A percentile compares a stretch with the other conserved stretches of the same genome.
Conservation (phyloP, 2,797 vertebrate genomes). For the Oryzias dopingdopingensis region DNA sequence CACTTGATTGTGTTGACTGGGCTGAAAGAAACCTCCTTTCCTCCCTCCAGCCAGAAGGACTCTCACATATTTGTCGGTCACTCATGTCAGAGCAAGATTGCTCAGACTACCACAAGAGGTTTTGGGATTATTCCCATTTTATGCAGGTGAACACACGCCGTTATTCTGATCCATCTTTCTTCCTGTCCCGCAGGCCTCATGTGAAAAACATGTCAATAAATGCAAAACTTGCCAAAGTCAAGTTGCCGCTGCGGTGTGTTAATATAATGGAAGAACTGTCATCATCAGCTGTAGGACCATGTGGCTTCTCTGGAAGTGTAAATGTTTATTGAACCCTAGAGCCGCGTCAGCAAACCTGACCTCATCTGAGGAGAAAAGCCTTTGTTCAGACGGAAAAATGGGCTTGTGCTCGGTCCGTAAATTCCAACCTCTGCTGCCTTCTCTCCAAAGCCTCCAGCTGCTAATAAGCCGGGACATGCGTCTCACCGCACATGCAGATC, state of each 20-base stretch:
- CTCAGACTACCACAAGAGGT: slow-evolving; percentile 26
- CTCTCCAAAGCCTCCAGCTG: slow-evolving; percentile 36
- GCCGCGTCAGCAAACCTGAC: slow-evolving; percentile 62
- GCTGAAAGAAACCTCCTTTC: slow-evolving; percentile 14
- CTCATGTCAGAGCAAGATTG: slow-evolving; percentile 33
- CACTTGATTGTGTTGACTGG: slow-evolving; percentile 18
- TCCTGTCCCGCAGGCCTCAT: background rate
- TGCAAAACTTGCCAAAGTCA: slow-evolving; percentile 6
- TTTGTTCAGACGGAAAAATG: slow-evolving; percentile 47
- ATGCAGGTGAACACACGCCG: slow-evolving; percentile 39
- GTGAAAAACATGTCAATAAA: slow-evolving; percentile 22
- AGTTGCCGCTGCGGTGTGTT: slow-evolving; percentile 14
- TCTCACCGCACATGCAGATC: background rate
- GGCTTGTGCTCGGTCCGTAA: slow-evolving; percentile 40
- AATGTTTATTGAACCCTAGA: slow-evolving; percentile 65
- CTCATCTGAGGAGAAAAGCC: slow-evolving; percentile 48
- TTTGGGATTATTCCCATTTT: slow-evolving; percentile 26
- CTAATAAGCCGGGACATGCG: slow-evolving; percentile 17
- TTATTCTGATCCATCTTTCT: background rate
- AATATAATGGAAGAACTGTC: slow-evolving; percentile 52
- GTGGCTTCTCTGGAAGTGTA: slow-evolving; percentile 20
- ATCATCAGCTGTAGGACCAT: slow-evolving; percentile 50
- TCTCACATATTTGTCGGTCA: slow-evolving; percentile 39
- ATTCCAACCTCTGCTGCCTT: slow-evolving; percentile 45
- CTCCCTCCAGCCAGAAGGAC: slow-evolving; percentile 35